Conservation (phyloP, 2,797 vertebrate genomes). For the Sciurus vulgaris region DNA sequence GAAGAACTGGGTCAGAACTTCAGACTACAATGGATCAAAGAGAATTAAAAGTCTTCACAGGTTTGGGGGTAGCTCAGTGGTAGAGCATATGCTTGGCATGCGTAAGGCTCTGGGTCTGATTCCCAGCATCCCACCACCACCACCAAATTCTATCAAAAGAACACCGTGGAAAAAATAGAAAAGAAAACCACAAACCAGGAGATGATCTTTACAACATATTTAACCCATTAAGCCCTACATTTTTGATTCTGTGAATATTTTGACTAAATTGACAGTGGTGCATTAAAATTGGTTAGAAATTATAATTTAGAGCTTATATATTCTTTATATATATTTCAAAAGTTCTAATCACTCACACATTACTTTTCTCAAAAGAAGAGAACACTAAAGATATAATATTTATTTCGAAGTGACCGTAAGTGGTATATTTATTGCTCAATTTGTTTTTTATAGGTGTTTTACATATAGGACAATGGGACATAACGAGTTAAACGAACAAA, state of each 20-base stretch:
- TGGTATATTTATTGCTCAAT: not conserved
- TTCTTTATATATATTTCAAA: not conserved
- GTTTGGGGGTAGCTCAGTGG: not conserved
- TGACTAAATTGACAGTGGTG: not conserved
- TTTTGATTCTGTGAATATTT: not conserved
- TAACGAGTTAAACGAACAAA: not conserved
- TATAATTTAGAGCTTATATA: not conserved
- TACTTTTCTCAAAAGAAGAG: not conserved
- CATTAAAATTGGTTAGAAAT: not conserved
- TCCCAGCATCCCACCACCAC: no score
- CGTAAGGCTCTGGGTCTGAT: not conserved
- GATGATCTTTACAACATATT: not conserved
- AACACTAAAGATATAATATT: not conserved
- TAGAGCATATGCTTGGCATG: no score
- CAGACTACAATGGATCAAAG: not conserved
- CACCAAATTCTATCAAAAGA: not conserved
- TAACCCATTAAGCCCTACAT: not conserved
- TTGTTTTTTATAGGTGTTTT: not conserved
- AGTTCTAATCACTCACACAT: not conserved
- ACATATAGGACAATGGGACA: not conserved
- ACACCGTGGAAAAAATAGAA: not conserved
- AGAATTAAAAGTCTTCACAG: slow-evolving; percentile 22
- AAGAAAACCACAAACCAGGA: not conserved
- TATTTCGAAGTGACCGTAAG: not conserved
- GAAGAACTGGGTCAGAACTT: not conserved